phyloP scores from a whole-genome alignment of 2,888 invertebrate genomes.

The Adela reaumurella region DNA sequence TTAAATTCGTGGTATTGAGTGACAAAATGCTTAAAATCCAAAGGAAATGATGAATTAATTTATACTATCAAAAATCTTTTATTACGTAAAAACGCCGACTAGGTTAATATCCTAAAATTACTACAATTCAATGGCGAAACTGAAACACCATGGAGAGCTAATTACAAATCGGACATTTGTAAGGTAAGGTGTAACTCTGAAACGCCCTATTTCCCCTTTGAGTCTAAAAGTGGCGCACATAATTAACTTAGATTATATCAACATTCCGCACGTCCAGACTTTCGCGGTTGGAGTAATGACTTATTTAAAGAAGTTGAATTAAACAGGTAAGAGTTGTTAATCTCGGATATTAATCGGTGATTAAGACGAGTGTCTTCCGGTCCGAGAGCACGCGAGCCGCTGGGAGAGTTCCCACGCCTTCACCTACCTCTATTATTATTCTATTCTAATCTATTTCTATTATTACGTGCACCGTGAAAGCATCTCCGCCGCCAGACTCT shows the following conservation, averaged over 20 bases:
- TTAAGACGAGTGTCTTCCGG: slow-evolving; percentile 20
- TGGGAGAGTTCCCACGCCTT: slow-evolving; percentile 55
- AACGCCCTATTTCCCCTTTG: neutral
- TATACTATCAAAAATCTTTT: too few relatives aligned
- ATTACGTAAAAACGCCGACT: neutral
- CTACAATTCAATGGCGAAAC: neutral
- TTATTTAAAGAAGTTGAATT: slow-evolving; percentile 14
- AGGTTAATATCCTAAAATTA: neutral
- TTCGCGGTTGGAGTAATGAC: slow-evolving; percentile 22
- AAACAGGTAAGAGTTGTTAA: slow-evolving; percentile 22
- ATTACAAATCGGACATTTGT: neutral
- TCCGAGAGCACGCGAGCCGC: slow-evolving; percentile 40
- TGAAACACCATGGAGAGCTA: neutral
- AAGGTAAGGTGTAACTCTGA: too few relatives aligned
- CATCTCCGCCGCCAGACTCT: slow-evolving; percentile 16
- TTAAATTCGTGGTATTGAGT: too few relatives aligned
- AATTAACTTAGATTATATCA: slow-evolving; percentile 1
- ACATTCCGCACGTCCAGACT: slow-evolving; percentile 10
- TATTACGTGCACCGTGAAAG: slow-evolving; percentile 50
- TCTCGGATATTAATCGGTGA: slow-evolving; percentile 48
- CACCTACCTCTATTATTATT: slow-evolving; percentile 55
- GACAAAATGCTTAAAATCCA: too few relatives aligned
- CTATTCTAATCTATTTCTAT: slow-evolving; percentile 49
- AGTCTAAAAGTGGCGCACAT: neutral
- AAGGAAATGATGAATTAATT: too few relatives aligned